A percentile compares a stretch with the other conserved stretches of the same genome.
Conservation (phyloP, 2,888 invertebrate species). For the Altica lythri region DNA sequence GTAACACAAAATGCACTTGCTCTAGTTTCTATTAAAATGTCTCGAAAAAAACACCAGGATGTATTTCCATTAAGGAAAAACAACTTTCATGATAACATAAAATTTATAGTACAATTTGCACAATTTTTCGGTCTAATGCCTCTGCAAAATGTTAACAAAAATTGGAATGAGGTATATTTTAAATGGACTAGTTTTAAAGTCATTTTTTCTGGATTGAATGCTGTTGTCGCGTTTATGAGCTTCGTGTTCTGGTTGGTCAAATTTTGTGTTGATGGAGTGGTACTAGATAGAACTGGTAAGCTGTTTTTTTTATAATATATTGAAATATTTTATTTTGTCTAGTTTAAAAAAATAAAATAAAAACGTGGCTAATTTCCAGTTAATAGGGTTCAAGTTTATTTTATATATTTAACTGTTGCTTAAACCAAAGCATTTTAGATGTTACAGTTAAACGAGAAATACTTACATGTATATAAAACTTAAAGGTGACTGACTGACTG, state of each 20-base stretch:
- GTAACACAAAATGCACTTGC: not conserved
- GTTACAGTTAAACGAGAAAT: too few species aligned
- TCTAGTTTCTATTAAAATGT: conserved; percentile 1
- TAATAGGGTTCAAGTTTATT: too few species aligned
- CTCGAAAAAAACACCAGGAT: not conserved
- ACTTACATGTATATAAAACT: too few species aligned
- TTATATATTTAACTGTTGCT: too few species aligned
- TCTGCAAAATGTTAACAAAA: conserved; percentile 39
- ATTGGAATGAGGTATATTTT: conserved; percentile 42
- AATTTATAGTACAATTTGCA: conserved; percentile 45
- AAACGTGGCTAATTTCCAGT: too few species aligned
- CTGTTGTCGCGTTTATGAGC: conserved; percentile 40
- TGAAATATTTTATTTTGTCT: too few species aligned
- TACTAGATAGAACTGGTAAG: conserved; percentile 48
- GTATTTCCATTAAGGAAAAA: conserved; percentile 25
- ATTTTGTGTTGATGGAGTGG: conserved; percentile 44
- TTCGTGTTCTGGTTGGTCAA: conserved; percentile 45
- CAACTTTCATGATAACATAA: conserved; percentile 44
- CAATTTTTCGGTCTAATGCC: conserved; percentile 52
- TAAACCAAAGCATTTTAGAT: too few species aligned
- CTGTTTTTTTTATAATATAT: conserved; percentile 3
- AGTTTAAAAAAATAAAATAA: not conserved
- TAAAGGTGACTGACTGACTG: too few species aligned
- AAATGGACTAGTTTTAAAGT: conserved; percentile 44
- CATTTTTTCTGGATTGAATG: conserved; percentile 42